phyloP scores from a whole-genome alignment of 2,888 invertebrate genomes.

The Sipha maydis region DNA sequence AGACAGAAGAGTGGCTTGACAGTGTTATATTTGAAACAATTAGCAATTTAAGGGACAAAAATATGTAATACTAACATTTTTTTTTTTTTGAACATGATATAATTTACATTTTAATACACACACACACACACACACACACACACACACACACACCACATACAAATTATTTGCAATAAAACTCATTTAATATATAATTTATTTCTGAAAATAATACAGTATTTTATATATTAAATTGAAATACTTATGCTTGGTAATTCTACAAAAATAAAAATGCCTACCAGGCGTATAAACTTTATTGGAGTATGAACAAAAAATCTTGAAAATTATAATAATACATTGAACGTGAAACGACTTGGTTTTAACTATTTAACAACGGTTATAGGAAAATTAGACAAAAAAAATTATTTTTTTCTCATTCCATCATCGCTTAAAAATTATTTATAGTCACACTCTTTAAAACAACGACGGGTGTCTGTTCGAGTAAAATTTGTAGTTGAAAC shows the following conservation, averaged over 20 bases:
- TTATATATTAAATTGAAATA: background rate
- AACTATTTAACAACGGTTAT: background rate
- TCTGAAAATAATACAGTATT: background rate
- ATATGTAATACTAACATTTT: background rate
- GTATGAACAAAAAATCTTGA: background rate
- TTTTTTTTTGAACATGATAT: background rate
- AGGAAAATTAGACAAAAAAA: background rate
- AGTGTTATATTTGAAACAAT: slow-evolving; percentile 29
- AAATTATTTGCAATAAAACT: background rate
- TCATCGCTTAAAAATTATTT: background rate
- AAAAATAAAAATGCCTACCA: no score
- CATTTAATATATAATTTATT: background rate
- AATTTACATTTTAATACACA: background rate
- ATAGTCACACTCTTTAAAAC: slow-evolving; percentile 23
- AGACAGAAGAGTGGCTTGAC: background rate
- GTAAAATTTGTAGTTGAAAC: slow-evolving; percentile 26
- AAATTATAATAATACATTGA: background rate
- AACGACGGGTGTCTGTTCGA: background rate
- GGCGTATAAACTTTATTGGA: no score
- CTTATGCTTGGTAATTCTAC: background rate
- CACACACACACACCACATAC: background rate
- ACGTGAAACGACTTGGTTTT: background rate
- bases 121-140: no score
- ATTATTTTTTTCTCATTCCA: background rate
- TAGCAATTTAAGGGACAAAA: background rate